Base-by-base conservation (phyloP, 2,797 vertebrate genomes). In the Sebastes variabilis region DNA sequence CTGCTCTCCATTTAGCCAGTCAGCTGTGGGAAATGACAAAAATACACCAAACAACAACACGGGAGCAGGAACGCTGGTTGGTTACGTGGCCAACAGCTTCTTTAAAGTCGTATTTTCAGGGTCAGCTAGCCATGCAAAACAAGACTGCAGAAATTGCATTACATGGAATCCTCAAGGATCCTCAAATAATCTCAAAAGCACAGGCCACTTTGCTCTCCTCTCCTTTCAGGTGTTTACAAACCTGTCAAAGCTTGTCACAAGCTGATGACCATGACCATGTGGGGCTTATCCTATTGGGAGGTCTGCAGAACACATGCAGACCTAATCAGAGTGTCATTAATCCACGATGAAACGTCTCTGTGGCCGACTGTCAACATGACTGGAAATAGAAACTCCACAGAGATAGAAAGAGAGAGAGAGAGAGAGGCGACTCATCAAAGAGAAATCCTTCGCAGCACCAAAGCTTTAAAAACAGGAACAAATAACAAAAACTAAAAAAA, bases 351-450 rank as follows among this genome's bases (percentile, higher is more conserved):
- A 81, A 77, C 10, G 58, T 76, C 72, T 81, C 81, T 58, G 84
- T 49, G 78, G 81, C 49, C 42, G 58, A 80, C 90, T 86, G 88
- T 88, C 88, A 89, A 77, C 87, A 66, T 8, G 66, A 71, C 82
- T 87, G 75, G 20, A 90, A 93, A 93, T 87, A 89, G 81, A 86
- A 78, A 46, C 62, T 83, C 87, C 79, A 14, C 75, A 42, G 74
- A 82, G 84, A 38, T 6, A 38, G 36, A 38, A 38, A 84, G 34
- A 30, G 18, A 58, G 18, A 58, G 24, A 24, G 24, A 42, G 64
- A 38, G 84, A 66, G 27, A 52, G 64, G 55, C 4, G 2, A 76
- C 66, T 46, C 70, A 77, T 88, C 84, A 86, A 59, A 91, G 81
- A 72, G 30, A 79, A 60, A 77, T 27, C 4, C 75, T 67, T 52